Evolutionary conservation across 2,888 invertebrate genomes (phyloP).

Genomic region (Ferrisia virgata): DNA sequence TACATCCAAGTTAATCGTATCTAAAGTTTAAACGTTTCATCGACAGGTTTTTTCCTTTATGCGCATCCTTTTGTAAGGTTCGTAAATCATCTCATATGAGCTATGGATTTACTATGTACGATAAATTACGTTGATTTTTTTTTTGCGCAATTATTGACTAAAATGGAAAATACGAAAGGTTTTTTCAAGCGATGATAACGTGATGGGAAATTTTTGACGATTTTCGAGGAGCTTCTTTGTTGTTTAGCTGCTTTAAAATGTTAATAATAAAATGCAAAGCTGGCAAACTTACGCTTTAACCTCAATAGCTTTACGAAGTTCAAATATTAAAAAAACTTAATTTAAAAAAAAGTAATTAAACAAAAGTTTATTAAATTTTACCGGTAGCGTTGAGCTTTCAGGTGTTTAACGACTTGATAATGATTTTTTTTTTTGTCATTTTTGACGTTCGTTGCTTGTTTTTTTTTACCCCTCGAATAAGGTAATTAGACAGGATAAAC

Average conservation of each 20-base stretch:
- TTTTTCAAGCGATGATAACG: background rate
- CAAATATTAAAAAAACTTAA: slow-evolving; percentile 2
- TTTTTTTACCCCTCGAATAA: background rate
- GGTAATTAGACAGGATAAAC: background rate
- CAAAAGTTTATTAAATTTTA: slow-evolving; percentile 1
- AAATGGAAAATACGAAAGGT: background rate
- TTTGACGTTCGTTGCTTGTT: background rate
- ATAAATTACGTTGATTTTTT: background rate
- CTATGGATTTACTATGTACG: background rate
- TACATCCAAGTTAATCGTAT: background rate
- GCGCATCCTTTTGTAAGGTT: background rate
- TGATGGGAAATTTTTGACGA: background rate
- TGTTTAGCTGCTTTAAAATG: background rate
- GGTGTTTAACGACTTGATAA: slow-evolving; percentile 6
- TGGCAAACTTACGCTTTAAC: background rate
- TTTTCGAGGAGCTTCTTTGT: background rate
- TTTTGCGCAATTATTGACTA: background rate
- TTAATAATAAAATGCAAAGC: background rate
- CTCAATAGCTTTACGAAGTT: background rate
- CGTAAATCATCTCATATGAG: background rate
- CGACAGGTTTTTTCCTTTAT: background rate
- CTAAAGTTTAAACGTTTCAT: background rate
- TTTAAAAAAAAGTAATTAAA: slow-evolving; percentile 13
- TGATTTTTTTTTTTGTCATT: background rate
- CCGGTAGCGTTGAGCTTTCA: background rate